phyloP scores from a whole-genome alignment of 2,888 invertebrate genomes.

The Limnephilus rhombicus region DNA sequence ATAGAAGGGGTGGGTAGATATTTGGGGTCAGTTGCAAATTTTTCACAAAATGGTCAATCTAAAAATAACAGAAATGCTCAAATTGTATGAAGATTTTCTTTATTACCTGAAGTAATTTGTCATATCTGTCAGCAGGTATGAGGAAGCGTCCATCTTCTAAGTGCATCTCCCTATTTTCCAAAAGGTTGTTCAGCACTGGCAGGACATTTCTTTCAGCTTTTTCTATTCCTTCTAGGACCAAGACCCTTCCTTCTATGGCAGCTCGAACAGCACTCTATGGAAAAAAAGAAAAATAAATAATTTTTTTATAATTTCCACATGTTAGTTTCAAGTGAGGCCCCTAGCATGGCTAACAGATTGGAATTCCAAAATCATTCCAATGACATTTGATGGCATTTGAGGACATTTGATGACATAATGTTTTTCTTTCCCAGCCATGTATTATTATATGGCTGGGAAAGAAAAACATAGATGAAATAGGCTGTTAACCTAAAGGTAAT shows the following conservation, averaged over 20 bases:
- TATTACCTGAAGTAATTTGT: conserved; percentile 88
- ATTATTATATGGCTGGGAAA: too few species aligned
- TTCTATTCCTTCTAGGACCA: conserved; percentile 97
- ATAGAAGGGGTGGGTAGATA: too few species aligned
- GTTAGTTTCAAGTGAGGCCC: too few species aligned
- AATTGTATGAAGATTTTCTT: background rate
- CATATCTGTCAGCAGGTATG: conserved; percentile 92
- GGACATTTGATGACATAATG: too few species aligned
- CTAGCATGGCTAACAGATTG: too few species aligned
- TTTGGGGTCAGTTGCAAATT: too few species aligned
- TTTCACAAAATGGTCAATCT: conserved; percentile 48
- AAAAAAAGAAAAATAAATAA: background rate
- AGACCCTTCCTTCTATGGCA: conserved; percentile 90
- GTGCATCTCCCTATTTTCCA: conserved; percentile 99
- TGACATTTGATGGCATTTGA: too few species aligned
- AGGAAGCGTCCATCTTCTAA: conserved; percentile 97
- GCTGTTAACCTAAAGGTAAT: too few species aligned
- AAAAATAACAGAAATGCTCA: background rate
- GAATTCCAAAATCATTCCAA: too few species aligned
- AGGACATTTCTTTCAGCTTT: conserved; percentile 98
- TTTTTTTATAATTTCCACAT: background rate
- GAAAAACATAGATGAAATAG: too few species aligned
- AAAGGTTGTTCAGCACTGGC: conserved; percentile 95
- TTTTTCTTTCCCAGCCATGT: too few species aligned
- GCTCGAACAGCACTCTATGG: conserved; percentile 94